Base-by-base conservation (phyloP, 2,797 vertebrate species). In the Tenualosa ilisha region DNA sequence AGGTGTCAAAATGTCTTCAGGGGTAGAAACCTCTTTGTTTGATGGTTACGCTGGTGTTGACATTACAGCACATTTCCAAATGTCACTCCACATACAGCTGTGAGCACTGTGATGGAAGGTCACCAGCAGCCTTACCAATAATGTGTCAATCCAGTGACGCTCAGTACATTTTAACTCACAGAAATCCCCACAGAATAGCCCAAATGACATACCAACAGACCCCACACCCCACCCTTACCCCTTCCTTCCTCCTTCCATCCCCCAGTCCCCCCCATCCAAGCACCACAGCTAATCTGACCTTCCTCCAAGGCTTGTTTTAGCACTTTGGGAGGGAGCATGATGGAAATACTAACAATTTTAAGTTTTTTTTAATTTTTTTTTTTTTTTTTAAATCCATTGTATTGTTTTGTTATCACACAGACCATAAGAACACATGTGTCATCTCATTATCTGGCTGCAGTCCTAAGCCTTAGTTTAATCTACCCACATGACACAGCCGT, bases 381-480 rank as follows among this genome's bases (percentile, higher is more conserved):
- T 4, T 20, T 20, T 20, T 56, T 54, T 50, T 3, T 6, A 46
- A 46, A 46, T n/a, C n/a, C n/a, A n/a, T n/a, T n/a, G 65, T 26
- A 26, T 17, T 72, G 31, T 37, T 37, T 17, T 91, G 91, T 87
- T 87, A 92, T 91, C 91, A 91, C 91, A 91, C 87, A 91, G 59
- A 90, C 88, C 63, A 61, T 82, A 87, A 84, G 88, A 91, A 89
- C 81, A 88, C 88, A 82, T 93, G 91, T 93, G 92, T 93, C 92
- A 91, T 93, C 90, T 90, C 88, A 92, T 94, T 92, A 92, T 90
- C 75, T 84, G 72, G 72, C 20, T 43, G 72, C 20, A 43, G 72
- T 79, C 17, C 17, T 37, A 37, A 72, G 65, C 31, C 26, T 37
- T 37, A 37, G 65, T 37, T 46, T 43, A 40, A 46, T 46, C 72